Percentiles rank a stretch among this genome's conserved stretches.
Conservation (phyloP, 2,113 vertebrate species). For the Elgaria multicarinata region DNA sequence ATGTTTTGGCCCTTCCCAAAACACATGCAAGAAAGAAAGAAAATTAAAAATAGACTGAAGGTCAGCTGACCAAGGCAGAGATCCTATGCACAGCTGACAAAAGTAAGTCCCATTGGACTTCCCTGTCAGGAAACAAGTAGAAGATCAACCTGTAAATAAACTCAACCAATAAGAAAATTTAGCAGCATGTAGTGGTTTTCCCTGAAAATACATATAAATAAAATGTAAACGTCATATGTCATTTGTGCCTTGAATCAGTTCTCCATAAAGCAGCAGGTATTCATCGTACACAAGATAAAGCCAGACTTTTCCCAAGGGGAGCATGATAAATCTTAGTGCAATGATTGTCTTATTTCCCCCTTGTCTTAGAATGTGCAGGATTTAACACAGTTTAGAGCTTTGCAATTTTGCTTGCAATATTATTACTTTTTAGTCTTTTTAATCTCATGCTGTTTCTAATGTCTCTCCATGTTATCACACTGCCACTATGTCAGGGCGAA, state of each 20-base stretch:
- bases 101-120: background rate
- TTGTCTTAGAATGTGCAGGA: background rate
- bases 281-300: background rate
- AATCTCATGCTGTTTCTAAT: background rate
- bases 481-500: conserved; percentile 28
- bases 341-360: background rate
- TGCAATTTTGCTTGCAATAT: background rate
- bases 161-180: conserved; percentile 33
- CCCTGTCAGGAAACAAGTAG: background rate
- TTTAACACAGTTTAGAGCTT: background rate
- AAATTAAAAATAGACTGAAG: background rate
- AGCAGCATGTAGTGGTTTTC: conserved; percentile 49
- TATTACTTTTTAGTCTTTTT: background rate
- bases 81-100: background rate
- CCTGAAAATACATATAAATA: conserved; percentile 55
- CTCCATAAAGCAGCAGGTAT: background rate
- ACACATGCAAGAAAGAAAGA: no score
- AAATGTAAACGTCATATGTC: conserved; percentile 35
- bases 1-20: background rate
- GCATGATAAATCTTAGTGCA: background rate
- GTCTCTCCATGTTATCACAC: background rate
- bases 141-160: background rate
- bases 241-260: background rate
- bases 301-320: background rate
- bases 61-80: background rate